Conservation (phyloP, 2,797 vertebrate genomes). For the Telmatherina bonti region DNA sequence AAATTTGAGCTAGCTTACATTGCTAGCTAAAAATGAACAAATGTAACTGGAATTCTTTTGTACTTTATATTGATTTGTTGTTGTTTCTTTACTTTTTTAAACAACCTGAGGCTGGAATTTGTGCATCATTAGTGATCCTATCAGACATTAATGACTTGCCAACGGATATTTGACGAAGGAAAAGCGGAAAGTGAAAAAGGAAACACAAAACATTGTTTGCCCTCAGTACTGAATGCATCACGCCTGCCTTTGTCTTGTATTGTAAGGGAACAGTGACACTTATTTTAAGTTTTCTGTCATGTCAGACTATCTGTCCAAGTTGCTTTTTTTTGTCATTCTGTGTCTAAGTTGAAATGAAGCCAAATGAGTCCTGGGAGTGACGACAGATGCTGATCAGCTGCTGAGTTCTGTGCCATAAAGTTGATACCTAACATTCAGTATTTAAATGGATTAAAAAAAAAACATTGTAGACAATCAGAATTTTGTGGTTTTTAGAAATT, state of each 20-base stretch:
- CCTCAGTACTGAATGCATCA: slow-evolving; percentile 17
- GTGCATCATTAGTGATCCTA: not conserved
- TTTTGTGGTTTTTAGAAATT: slow-evolving; percentile 14
- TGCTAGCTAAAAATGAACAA: slow-evolving; percentile 1
- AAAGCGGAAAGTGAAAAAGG: not conserved
- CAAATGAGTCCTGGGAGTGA: slow-evolving; percentile 33
- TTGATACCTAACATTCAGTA: slow-evolving; percentile 9
- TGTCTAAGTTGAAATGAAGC: slow-evolving; percentile 45
- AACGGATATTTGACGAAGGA: not conserved
- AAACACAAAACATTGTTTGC: not conserved
- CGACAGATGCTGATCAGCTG: slow-evolving; percentile 21
- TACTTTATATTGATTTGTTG: not conserved
- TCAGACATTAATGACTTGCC: not conserved
- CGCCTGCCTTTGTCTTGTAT: slow-evolving; percentile 39
- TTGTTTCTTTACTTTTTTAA: not conserved
- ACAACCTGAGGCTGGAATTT: slow-evolving; percentile 1
- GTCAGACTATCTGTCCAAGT: slow-evolving; percentile 8
- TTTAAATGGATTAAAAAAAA: slow-evolving; percentile 7
- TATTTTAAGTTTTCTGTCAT: not conserved
- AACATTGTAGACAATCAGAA: slow-evolving; percentile 15
- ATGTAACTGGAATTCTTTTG: slow-evolving; percentile 16
- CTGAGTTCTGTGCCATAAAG: slow-evolving; percentile 29
- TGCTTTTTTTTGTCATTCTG: slow-evolving; percentile 28
- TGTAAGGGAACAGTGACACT: slow-evolving; percentile 40
- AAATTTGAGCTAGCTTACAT: slow-evolving; percentile 3